Base-by-base conservation (phyloP, 2,888 invertebrate genomes). In the Drosophila anomelani region DNA sequence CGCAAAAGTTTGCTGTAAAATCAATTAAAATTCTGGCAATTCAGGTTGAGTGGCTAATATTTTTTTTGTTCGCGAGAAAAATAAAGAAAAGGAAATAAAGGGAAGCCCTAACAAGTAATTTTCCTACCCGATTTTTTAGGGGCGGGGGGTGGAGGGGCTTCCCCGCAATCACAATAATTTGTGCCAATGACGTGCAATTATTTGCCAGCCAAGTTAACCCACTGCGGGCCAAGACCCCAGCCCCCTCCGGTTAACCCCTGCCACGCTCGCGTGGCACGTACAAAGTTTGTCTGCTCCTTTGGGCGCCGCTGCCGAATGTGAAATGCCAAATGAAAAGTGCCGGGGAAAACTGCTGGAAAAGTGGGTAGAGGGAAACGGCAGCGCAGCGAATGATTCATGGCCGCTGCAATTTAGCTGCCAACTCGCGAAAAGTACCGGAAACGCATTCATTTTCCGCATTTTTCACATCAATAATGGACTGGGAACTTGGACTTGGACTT, bases 351-450 rank as follows among this genome's bases (percentile, higher is more conserved):
- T 51, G 51, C 34, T 20, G 36, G 38, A 23, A 44, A 43, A 23
- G 34, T 36, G 53, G 62, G 41, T 41, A 12, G 34, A 51, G 20
- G 34, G 46, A 62, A 47, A 10, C 29, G 7, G 29, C 29, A 29
- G 29, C 10, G 47, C 67, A 64, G 75, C 58, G 58, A 84, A 87
- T 84, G 88, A 84, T 84, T 84, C 84, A 85, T 84, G 70, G 78
- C 73, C 76, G 70, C 54, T 85, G 83, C 84, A 87, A 84, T 84
- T 84, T 87, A 82, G 88, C 84, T 87, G 80, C 83, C 85, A 84
- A 85, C 83, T 84, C 80, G 84, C 85, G 75, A 84, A 87, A 84
- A 84, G 85, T 85, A 85, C 84, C 84, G 84, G 84, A 84, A 87
- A 84, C 85, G 83, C 84, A 84, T 84, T 84, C 80, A 84, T 84